Evolutionary conservation across 2,888 invertebrate species (phyloP), one percentile per base, ranked within the genome.

Genomic region (Resseliella maxima): DNA sequence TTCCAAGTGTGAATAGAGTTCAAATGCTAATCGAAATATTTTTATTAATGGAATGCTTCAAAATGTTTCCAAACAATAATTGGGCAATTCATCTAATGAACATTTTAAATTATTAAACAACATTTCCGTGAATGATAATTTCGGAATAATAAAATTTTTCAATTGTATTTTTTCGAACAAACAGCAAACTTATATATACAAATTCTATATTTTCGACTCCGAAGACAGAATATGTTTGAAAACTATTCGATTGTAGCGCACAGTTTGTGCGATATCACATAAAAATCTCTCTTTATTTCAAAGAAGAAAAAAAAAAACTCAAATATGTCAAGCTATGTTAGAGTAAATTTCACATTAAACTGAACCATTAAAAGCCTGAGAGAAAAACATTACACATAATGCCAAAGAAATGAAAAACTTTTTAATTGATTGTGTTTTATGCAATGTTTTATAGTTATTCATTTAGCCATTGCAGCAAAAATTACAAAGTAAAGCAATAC

Each of bases 341-440:
- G 18, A 15, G 46, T 18, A 50, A n/a, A 50, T 50, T 50, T 50
- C 18, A 50, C 46, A 50, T 50, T 50, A 18, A 83, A 83, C 83
- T 8, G 38, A 38, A 8, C 83, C 83, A 83, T 83, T 83, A 83
- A 83, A 38, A 36, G 36, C 38, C 8, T 21, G 12, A 21, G 38
- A 36, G 15, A 50, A 6, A 2, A 83, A n/a, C 38, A 81, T 36
- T 35, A 38, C 38, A 83, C 38, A 83, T 35, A 83, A 83, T 31
- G 31, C 10, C 83, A 83, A 83, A 83, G 38, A 83, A 83, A 38
- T 38, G 38, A 38, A 8, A 81, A 81, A 81, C 81, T 81, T 83
- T 83, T 83, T 83, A 83, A 83, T 83, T 83, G 83, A 83, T 83
- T 83, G 83, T 83, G 83, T 38, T 81, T 83, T 15, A 31, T 31